Evolutionary conservation across 2,113 vertebrate species (phyloP).

Genomic region (Dipodomys stephensi): DNA sequence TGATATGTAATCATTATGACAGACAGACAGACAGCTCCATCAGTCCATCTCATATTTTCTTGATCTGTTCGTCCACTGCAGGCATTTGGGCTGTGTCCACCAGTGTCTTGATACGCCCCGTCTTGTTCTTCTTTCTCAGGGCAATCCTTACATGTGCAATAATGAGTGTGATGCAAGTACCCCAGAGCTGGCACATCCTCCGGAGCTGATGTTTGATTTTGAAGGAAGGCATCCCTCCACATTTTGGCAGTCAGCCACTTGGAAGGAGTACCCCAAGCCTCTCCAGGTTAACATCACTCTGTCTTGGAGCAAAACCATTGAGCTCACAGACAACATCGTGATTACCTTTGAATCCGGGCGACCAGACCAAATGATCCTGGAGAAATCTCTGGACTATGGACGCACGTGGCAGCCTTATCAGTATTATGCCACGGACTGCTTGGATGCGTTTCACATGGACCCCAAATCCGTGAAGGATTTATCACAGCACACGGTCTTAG

Average conservation of each 20-base stretch:
- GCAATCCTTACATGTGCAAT: conserved; percentile 99
- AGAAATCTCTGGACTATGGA: conserved; percentile 98
- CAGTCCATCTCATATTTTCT: too few species aligned
- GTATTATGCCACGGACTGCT: conserved; percentile 98
- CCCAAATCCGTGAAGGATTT: conserved; percentile 97
- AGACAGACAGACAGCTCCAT: too few species aligned
- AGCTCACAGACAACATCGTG: conserved; percentile 98
- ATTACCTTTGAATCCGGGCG: conserved; percentile 98
- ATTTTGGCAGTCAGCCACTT: conserved; percentile 98
- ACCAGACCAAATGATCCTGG: conserved; percentile 98
- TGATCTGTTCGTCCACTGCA: too few species aligned
- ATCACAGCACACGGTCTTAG: conserved; percentile 95
- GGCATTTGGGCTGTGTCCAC: too few species aligned
- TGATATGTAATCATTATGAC: too few species aligned
- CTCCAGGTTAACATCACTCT: conserved; percentile 97
- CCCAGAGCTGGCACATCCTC: conserved; percentile 96
- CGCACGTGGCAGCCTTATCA: conserved; percentile 98
- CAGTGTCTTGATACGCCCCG: not conserved
- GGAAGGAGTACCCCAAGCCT: conserved; percentile 96
- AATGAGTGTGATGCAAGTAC: conserved; percentile 97
- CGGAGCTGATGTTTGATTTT: conserved; percentile 97
- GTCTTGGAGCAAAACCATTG: conserved; percentile 99
- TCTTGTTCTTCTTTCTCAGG: conserved; percentile 87
- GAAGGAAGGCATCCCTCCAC: conserved; percentile 98
- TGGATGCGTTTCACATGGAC: conserved; percentile 99